Base-by-base conservation (phyloP, 30 jellyfish, hydroid and myxozoan species). In the Chrysaora quinquecirrha region DNA sequence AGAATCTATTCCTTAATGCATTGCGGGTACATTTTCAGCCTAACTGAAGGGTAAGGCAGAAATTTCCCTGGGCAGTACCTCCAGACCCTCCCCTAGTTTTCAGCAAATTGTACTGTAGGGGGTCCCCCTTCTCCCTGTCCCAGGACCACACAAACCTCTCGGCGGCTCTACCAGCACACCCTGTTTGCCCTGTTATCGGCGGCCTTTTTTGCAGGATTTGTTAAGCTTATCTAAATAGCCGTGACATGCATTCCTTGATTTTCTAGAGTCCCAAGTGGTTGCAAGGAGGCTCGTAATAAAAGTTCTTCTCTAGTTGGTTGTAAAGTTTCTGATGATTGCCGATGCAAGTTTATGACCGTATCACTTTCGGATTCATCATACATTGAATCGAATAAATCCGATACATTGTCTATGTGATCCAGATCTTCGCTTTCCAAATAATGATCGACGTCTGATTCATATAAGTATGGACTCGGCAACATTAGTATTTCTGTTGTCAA, bases 251-350 rank as follows among this genome's bases (percentile, higher is more conserved):
- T 33, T 11, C 75, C 85, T 12, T 48, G 86, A 22, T 9, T 47
- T 75, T 85, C 85, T 1, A 73, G 0, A 1, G 89, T 73, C 20
- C 48, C 88, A 35, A 74, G 27, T 14, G 87, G 87, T 43, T 85
- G 87, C 43, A 61, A 48, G 20, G 95, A 60, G 28, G 95, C 95
- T n/a, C 82, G 56, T 14, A 85, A 84, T 28, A 85, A 72, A 9
- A 85, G 84, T 32, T 85, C 91, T 49, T 68, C 84, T 32, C 74
- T 81, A 1, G 84, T 22, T 24, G 48, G 91, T 38, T 47, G 72
- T 43, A 23, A n/a, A 1, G 89, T 76, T 7, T 27, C 46, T 23
- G 80, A 71, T 0, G 25, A 29, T 29, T 30, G 74, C 28, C 54
- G 16, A 11, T 43, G 23, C 30, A 11, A 68, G 52, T 64, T 74